These are phyloP conservation scores for Parauchenoglanis punctatus DNA, from an alignment of 2,797 vertebrate genomes.

Conservation along the genomic window DNA sequence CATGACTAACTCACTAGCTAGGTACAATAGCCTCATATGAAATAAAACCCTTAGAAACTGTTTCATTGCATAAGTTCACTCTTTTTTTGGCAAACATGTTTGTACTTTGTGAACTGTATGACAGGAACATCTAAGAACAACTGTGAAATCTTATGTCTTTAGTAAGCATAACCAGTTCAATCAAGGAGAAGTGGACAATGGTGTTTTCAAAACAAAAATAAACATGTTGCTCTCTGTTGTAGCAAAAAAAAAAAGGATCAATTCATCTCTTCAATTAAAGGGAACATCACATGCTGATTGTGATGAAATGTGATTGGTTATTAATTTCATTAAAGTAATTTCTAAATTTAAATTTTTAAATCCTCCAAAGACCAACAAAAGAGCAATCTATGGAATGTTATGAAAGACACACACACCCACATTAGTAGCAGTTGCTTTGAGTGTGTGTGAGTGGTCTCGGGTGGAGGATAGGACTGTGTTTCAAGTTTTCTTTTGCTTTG, in stretches of 20 bases:
- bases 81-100: not conserved
- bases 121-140: not conserved
- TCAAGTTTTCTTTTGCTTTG: constrained; percentile 69
- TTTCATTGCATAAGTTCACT: not conserved
- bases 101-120: not conserved
- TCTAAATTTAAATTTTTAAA: not conserved
- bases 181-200: not conserved
- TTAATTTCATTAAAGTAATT: not conserved
- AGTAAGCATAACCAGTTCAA: not conserved
- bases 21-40: not conserved
- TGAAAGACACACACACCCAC: not conserved
- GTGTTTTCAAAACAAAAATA: not conserved
- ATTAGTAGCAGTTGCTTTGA: constrained; percentile 63
- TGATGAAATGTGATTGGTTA: not conserved
- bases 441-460: constrained; percentile 54
- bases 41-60: not conserved
- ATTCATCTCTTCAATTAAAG: not conserved
- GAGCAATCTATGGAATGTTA: constrained; percentile 43
- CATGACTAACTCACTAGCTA: not conserved
- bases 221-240: not conserved
- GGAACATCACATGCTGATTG: not conserved
- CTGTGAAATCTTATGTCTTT: not conserved
- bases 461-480: constrained; percentile 71
- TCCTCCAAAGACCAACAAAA: constrained; percentile 1
- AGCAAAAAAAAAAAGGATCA: not conserved